Percentiles rank a stretch among this genome's conserved stretches.
phyloP scores from a whole-genome alignment of 2,113 vertebrate genomes.

The Pampusana beccarii region DNA sequence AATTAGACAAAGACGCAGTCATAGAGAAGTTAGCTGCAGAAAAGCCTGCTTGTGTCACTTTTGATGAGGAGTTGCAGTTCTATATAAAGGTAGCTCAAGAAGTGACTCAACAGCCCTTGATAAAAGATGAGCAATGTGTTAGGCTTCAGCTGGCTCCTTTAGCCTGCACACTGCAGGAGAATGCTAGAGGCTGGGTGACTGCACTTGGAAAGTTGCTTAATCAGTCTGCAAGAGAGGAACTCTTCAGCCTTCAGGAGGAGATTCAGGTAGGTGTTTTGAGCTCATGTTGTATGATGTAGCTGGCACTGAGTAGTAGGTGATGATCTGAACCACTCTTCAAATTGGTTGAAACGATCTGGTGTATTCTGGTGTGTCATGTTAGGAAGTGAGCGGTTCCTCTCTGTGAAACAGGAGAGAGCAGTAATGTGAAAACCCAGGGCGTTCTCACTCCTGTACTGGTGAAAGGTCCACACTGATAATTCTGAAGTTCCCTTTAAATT shows the following conservation, averaged over 20 bases:
- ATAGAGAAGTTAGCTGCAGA: slow-evolving; percentile 85
- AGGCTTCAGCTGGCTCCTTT: slow-evolving; percentile 85
- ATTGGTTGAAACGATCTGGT: not conserved
- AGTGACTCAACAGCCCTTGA: slow-evolving; percentile 75
- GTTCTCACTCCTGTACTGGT: not conserved
- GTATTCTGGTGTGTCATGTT: not conserved
- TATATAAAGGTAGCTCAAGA: slow-evolving; percentile 76
- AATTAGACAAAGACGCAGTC: slow-evolving; percentile 80
- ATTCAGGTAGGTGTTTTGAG: slow-evolving; percentile 75
- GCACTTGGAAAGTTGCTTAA: slow-evolving; percentile 87
- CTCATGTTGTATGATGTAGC: not conserved
- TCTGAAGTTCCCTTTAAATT: not conserved
- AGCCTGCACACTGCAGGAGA: slow-evolving; percentile 76
- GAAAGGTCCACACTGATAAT: not conserved
- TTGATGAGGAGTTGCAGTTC: slow-evolving; percentile 89
- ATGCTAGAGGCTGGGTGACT: slow-evolving; percentile 80
- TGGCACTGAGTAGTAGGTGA: not conserved
- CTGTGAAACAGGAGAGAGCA: not conserved
- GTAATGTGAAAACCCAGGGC: not conserved
- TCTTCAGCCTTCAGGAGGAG: slow-evolving; percentile 79
- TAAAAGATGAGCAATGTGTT: slow-evolving; percentile 82
- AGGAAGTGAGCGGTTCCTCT: not conserved
- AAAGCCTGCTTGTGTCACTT: slow-evolving; percentile 81
- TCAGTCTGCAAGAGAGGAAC: slow-evolving; percentile 81
- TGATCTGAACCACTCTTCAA: not conserved